These are phyloP conservation scores for Temnothorax rugatulus DNA, from an alignment of 2,888 invertebrate species.

Conservation along the genomic window DNA sequence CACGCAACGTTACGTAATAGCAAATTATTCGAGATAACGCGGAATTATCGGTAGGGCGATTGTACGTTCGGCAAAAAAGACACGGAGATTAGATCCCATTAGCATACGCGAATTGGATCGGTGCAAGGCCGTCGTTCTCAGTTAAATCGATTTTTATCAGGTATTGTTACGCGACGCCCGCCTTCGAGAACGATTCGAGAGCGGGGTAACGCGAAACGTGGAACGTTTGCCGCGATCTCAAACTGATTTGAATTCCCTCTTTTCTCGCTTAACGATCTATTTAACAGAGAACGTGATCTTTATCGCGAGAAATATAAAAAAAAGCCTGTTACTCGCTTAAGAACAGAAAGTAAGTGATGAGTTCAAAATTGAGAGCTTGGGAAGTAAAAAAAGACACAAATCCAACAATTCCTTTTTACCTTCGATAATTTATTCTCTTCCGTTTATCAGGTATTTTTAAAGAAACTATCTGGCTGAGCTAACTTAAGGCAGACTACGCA, in stretches of 20 bases:
- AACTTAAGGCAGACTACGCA: not conserved
- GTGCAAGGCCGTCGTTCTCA: conserved; percentile 51
- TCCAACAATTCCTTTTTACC: not conserved
- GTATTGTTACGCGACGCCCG: conserved; percentile 48
- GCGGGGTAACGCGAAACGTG: conserved; percentile 19
- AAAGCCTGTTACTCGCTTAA: not conserved
- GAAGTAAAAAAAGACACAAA: not conserved
- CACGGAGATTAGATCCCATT: conserved; percentile 41
- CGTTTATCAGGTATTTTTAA: not conserved
- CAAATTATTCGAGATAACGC: conserved; percentile 70
- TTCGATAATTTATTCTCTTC: conserved; percentile 11
- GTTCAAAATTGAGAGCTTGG: not conserved
- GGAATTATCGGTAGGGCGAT: conserved; percentile 67
- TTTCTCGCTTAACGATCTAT: conserved; percentile 46
- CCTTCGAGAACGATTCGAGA: conserved; percentile 41
- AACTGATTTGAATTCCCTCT: conserved; percentile 51
- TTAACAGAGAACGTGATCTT: conserved; percentile 29
- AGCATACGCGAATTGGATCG: conserved; percentile 53
- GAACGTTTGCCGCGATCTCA: conserved; percentile 36
- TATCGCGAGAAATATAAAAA: conserved; percentile 23
- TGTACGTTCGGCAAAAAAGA: conserved; percentile 57
- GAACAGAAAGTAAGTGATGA: conserved; percentile 23
- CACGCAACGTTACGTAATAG: conserved; percentile 66
- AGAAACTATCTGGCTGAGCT: not conserved
- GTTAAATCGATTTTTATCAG: conserved; percentile 60